Conservation (phyloP, 1,140 invertebrate genomes). For the Drosophila gunungcola region DNA sequence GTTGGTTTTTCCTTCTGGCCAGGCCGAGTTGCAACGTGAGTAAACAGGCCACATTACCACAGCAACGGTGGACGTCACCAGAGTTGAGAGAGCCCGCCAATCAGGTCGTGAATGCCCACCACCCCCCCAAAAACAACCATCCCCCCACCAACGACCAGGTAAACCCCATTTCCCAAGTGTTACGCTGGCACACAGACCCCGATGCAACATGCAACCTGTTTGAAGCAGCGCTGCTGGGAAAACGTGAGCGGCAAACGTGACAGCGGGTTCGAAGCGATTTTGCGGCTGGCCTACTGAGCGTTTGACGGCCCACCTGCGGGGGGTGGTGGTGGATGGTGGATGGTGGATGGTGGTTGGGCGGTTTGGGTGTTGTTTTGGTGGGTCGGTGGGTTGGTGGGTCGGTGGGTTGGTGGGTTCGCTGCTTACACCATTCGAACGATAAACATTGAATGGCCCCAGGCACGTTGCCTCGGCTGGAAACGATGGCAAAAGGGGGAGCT, state of each 20-base stretch:
- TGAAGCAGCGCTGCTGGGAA: constrained; percentile 61
- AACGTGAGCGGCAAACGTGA: constrained; percentile 79
- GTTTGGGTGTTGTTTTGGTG: constrained; percentile 1
- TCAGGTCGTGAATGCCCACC: constrained; percentile 2
- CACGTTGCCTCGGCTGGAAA: constrained; percentile 37
- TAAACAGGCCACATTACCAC: constrained; percentile 55
- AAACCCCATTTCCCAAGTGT: constrained; percentile 36
- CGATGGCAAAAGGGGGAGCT: not conserved
- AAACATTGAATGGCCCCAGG: constrained; percentile 51
- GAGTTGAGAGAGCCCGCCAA: constrained; percentile 5
- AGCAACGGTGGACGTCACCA: constrained; percentile 45
- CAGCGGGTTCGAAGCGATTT: constrained; percentile 68
- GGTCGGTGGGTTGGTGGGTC: not conserved
- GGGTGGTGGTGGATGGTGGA: not conserved
- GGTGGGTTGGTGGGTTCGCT: constrained; percentile 2
- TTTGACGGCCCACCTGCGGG: constrained; percentile 16
- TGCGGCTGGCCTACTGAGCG: constrained; percentile 68
- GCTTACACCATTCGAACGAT: constrained; percentile 49
- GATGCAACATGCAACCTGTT: constrained; percentile 69
- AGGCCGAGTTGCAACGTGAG: constrained; percentile 68
- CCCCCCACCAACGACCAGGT: constrained; percentile 2
- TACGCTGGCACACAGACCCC: constrained; percentile 51
- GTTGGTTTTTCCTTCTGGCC: constrained; percentile 1
- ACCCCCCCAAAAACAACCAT: not conserved
- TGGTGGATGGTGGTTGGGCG: not conserved